Conservation (phyloP, 2,113 vertebrate species). For the Meleagris gallopavo region DNA sequence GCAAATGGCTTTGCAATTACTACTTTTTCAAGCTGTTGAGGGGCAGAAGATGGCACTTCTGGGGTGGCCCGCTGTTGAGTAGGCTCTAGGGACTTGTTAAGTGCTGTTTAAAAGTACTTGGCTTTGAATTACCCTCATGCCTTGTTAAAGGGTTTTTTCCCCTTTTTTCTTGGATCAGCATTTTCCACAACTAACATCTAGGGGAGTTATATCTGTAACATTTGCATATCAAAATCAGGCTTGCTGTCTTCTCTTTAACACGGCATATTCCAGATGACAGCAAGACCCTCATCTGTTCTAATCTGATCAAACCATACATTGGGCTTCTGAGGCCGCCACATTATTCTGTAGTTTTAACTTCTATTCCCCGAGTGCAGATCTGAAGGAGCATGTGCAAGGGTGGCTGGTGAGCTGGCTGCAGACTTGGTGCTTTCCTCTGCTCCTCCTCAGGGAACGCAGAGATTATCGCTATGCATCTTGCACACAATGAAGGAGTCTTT, state of each 20-base stretch:
- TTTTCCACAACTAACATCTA: slow-evolving; percentile 79
- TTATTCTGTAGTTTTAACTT: slow-evolving; percentile 49
- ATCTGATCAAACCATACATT: slow-evolving; percentile 60
- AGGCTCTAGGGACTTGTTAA: slow-evolving; percentile 96
- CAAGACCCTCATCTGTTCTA: slow-evolving; percentile 70
- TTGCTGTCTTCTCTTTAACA: slow-evolving; percentile 65
- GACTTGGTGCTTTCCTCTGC: background rate
- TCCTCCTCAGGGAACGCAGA: background rate
- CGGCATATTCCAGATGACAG: slow-evolving; percentile 70
- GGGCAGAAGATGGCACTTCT: slow-evolving; percentile 84
- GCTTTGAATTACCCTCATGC: slow-evolving; percentile 95
- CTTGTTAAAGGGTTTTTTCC: slow-evolving; percentile 84
- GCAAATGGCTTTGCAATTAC: slow-evolving; percentile 94
- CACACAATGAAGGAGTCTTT: slow-evolving; percentile 24
- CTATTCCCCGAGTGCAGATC: slow-evolving; percentile 55
- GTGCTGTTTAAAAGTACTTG: slow-evolving; percentile 93
- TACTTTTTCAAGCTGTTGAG: slow-evolving; percentile 92
- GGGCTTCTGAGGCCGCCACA: slow-evolving; percentile 6
- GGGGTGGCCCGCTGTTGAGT: slow-evolving; percentile 87
- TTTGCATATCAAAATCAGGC: slow-evolving; percentile 85
- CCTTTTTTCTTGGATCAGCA: slow-evolving; percentile 86
- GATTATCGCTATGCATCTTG: slow-evolving; percentile 21
- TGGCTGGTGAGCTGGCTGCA: background rate
- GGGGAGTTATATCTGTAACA: slow-evolving; percentile 67
- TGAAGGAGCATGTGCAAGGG: background rate